Evolutionary conservation across 2,113 vertebrate species (phyloP).

Genomic region (Aegypius monachus): DNA sequence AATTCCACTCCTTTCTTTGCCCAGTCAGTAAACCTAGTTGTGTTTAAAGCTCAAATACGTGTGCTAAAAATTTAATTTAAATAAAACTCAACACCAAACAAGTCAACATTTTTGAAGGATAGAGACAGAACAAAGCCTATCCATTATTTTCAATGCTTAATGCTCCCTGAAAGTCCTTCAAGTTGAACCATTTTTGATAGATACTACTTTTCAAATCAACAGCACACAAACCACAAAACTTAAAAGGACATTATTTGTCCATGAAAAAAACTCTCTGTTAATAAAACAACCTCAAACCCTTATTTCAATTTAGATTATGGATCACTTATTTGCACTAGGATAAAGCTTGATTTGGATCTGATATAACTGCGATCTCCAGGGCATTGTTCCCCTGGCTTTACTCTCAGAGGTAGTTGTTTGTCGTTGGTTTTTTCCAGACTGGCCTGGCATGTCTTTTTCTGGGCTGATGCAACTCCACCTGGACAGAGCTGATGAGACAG

Average conservation of each 20-base stretch:
- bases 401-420: background rate
- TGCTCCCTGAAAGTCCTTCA: background rate
- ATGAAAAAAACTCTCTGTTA: background rate
- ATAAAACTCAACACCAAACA: background rate
- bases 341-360: background rate
- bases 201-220: background rate
- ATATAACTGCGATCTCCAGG: background rate
- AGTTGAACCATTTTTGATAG: background rate
- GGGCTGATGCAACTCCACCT: conserved; percentile 19
- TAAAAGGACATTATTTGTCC: background rate
- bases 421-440: background rate
- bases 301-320: background rate
- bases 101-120: background rate
- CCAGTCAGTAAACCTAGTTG: background rate
- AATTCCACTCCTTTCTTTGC: background rate
- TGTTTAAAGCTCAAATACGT: background rate
- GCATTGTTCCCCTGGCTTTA: background rate
- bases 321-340: background rate
- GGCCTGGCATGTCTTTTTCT: background rate
- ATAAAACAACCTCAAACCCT: background rate
- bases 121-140: background rate
- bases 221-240: background rate
- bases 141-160: background rate
- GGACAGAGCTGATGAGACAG: background rate
- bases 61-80: background rate